Percentiles rank a stretch among this genome's conserved stretches.
phyloP scores from a whole-genome alignment of 2,888 invertebrate genomes.

The Agrochola lychnidis region DNA sequence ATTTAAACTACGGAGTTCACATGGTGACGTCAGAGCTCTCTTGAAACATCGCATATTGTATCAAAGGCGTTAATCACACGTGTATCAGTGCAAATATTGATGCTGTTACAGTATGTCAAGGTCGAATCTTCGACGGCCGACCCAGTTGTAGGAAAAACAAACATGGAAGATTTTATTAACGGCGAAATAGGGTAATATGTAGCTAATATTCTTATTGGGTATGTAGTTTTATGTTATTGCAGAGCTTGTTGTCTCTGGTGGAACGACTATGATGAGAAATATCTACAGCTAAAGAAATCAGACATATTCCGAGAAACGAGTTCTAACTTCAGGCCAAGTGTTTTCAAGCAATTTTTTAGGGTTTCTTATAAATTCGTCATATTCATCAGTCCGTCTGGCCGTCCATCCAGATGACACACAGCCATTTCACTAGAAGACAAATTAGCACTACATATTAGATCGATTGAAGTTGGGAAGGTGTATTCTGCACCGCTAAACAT shows the following conservation, averaged over 20 bases:
- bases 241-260: conserved; percentile 13
- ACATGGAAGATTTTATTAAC: conserved; percentile 42
- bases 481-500: not conserved
- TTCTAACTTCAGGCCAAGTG: not conserved
- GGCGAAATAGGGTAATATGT: conserved; percentile 28
- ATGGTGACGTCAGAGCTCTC: conserved; percentile 25
- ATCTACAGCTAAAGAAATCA: not conserved
- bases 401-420: not conserved
- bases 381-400: too few species aligned
- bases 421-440: not conserved
- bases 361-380: too few species aligned
- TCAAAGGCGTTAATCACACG: conserved; percentile 46
- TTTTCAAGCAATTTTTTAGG: too few species aligned
- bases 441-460: not conserved
- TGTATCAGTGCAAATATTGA: conserved; percentile 49
- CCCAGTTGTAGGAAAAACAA: conserved; percentile 54
- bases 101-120: conserved; percentile 48
- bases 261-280: not conserved
- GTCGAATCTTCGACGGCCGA: conserved; percentile 26
- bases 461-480: not conserved
- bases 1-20: conserved; percentile 19
- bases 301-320: not conserved
- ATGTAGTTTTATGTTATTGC: conserved; percentile 12
- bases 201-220: not conserved
- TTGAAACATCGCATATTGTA: conserved; percentile 31